Conservation (phyloP, 2,113 vertebrate species). For the Nothoprocta perdicaria region DNA sequence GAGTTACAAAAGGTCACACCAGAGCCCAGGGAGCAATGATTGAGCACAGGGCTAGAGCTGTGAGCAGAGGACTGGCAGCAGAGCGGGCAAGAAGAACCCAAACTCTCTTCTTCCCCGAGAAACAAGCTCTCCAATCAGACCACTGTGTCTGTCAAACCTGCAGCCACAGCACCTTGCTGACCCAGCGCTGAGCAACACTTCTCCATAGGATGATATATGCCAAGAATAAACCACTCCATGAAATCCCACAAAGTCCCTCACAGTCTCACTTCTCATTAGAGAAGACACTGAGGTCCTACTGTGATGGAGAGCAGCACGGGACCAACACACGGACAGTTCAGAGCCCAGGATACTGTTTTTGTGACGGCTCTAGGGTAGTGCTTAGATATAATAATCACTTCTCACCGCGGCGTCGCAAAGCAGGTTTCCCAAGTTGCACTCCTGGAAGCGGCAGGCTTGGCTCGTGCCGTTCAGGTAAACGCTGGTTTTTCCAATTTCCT, state of each 20-base stretch:
- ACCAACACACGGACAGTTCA: accelerated
- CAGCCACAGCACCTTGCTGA: neutral
- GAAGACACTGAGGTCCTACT: accelerated
- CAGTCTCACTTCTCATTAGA: neutral
- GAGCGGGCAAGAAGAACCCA: neutral
- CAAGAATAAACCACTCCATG: neutral
- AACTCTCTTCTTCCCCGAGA: neutral
- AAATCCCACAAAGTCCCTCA: neutral
- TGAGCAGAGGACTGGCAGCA: neutral
- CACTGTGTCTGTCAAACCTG: neutral
- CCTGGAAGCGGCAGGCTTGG: constrained; percentile 85
- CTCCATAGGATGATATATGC: accelerated
- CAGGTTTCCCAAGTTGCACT: constrained; percentile 95
- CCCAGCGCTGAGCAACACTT: neutral
- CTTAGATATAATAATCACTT: neutral
- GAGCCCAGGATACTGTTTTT: neutral
- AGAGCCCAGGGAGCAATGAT: neutral
- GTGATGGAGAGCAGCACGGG: neutral
- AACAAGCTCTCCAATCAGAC: neutral
- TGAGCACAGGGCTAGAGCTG: neutral
- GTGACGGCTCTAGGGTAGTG: neutral
- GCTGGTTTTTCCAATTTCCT: constrained; percentile 84
- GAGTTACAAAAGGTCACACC: neutral
- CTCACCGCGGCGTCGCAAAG: constrained; percentile 93
- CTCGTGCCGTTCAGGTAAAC: constrained; percentile 89